Base-by-base conservation (phyloP, 2,888 invertebrate genomes). In the Caenorhabditis doughertyi region DNA sequence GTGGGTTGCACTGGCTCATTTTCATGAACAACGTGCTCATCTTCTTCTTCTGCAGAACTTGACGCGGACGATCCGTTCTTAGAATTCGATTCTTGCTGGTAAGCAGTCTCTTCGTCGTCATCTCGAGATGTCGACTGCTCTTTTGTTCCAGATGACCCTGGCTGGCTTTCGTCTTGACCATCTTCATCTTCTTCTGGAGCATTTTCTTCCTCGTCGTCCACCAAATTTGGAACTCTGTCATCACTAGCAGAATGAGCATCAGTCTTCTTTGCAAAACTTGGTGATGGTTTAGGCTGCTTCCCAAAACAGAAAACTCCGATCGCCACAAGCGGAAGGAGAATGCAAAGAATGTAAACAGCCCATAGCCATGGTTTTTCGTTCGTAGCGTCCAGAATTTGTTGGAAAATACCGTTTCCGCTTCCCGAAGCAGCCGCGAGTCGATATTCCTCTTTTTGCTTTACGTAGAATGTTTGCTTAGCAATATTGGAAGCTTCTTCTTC, bases 291-390 rank as follows among this genome's bases (percentile, higher is more conserved):
- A 2, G 89, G 85, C 42, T 87, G 89, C 47, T 87, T 83, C 42
- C 92, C 91, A 93, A 95, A 96, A 94, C 96, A 96, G 92, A 95
- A 94, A 93, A 96, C 96, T 90, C 96, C 94, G 92, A 95, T 92
- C 90, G 95, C 93, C 70, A 96, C 95, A 91, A 97, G 94, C 62
- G 97, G 94, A 79, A 96, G 93, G 91, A 96, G 95, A 90, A 95
- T 93, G 79, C 94, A 94, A 87, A 97, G 93, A 90, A 96, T 94
- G 93, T 95, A 95, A 70, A 96, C 95, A 60, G 95, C 96, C 95
- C 96, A 97, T 90, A 97, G 94, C 95, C 96, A 96, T 35, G 97
- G 97, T 92, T 96, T 95, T 84, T 96, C 89, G 47, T 86, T 88
- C 21, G 89, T 85, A 2, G 90, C 89, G 35, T 89, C 87, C 29